Evolutionary conservation across 2,113 vertebrate genomes (phyloP).

Genomic region (Lagenorhynchus albirostris): DNA sequence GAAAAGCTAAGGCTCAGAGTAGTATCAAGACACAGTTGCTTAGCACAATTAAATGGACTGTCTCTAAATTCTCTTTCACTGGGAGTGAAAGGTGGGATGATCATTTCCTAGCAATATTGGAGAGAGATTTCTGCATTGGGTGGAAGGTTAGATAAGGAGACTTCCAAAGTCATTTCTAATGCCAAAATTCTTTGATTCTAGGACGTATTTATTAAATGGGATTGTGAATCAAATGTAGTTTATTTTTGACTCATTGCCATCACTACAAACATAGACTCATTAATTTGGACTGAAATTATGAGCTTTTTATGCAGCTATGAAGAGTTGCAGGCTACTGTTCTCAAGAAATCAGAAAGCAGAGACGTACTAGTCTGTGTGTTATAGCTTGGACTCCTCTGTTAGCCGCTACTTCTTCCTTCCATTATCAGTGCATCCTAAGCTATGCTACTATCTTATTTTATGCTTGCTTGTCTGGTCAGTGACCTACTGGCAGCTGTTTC

Average conservation of each 20-base stretch:
- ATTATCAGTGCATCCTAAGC: not conserved
- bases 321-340: not conserved
- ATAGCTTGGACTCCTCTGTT: not conserved
- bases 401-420: not conserved
- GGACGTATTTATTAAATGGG: not conserved
- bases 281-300: conserved; percentile 2
- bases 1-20: not conserved
- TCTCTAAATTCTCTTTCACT: not conserved
- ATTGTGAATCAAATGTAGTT: not conserved
- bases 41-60: not conserved
- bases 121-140: not conserved
- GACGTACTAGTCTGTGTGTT: not conserved
- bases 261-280: not conserved
- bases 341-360: conserved; percentile 2
- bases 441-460: not conserved
- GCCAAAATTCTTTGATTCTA: not conserved
- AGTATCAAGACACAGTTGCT: not conserved
- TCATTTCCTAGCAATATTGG: not conserved
- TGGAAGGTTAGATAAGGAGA: not conserved
- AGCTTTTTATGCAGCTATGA: not conserved
- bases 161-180: conserved; percentile 9
- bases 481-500: not conserved
- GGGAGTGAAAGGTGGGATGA: not conserved
- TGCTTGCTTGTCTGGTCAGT: not conserved
- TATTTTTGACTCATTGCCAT: not conserved